Evolutionary conservation across 2,888 invertebrate genomes (phyloP).

Genomic region (Tolmerus cingulatus): DNA sequence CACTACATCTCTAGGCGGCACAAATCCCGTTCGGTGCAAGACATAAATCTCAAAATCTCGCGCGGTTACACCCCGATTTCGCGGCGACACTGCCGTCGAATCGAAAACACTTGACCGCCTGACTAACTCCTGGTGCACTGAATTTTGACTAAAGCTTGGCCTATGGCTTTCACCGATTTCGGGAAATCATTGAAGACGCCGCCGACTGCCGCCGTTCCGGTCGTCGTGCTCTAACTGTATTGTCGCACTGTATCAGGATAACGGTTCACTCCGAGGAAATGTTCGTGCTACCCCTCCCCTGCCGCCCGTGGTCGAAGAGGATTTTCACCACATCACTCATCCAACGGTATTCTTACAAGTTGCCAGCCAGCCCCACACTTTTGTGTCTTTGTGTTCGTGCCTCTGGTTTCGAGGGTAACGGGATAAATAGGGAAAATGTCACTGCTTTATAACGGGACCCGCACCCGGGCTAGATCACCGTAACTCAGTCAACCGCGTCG

Average conservation of each 20-base stretch:
- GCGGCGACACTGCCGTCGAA: background rate
- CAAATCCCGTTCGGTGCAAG: background rate
- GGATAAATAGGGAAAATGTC: slow-evolving; percentile 2
- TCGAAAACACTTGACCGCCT: background rate
- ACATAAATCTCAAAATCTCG: slow-evolving; percentile 27
- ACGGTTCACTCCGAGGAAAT: background rate
- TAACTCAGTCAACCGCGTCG: slow-evolving; percentile 38
- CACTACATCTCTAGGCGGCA: background rate
- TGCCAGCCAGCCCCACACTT: background rate
- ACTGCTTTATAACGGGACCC: background rate
- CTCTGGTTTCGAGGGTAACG: background rate
- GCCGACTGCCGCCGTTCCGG: slow-evolving; percentile 24
- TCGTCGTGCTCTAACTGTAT: slow-evolving; percentile 31
- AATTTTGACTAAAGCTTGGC: background rate
- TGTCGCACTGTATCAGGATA: background rate
- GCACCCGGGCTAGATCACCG: background rate
- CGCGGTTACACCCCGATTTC: slow-evolving; percentile 20
- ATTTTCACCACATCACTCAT: slow-evolving; percentile 3
- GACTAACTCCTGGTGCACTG: background rate
- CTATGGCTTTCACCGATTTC: slow-evolving; percentile 34
- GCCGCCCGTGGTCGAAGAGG: background rate
- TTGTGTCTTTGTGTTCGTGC: background rate
- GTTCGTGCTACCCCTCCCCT: background rate
- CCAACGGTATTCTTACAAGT: background rate
- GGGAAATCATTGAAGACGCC: slow-evolving; percentile 28